Evolutionary conservation across 2,113 vertebrate genomes (phyloP).

Genomic region (Amia ocellicauda): DNA sequence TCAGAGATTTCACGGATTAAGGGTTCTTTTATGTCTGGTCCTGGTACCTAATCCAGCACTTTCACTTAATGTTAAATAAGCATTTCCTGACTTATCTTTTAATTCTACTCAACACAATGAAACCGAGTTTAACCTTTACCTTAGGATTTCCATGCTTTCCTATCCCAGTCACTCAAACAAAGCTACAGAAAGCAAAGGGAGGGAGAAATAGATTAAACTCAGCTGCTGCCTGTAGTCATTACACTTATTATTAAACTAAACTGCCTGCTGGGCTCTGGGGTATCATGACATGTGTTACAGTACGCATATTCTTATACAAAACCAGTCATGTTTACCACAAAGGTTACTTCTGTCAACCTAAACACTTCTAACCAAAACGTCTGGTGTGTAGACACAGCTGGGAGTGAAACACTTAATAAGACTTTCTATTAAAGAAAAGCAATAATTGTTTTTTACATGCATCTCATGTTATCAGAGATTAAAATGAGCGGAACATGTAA

Average conservation of each 20-base stretch:
- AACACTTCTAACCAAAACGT: too few species aligned
- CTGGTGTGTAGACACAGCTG: too few species aligned
- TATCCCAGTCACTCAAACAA: constrained; percentile 61
- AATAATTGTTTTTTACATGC: too few species aligned
- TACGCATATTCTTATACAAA: constrained; percentile 28
- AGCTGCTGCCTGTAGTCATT: constrained; percentile 20
- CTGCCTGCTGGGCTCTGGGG: constrained; percentile 46
- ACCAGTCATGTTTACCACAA: too few species aligned
- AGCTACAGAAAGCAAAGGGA: constrained; percentile 62
- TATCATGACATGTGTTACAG: constrained; percentile 43
- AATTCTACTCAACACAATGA: constrained; percentile 80
- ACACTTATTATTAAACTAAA: constrained; percentile 56
- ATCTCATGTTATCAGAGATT: too few species aligned
- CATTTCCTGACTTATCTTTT: constrained; percentile 76
- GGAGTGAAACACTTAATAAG: too few species aligned
- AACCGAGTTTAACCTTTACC: constrained; percentile 80
- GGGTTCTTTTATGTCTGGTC: constrained; percentile 76
- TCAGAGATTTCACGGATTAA: constrained; percentile 90
- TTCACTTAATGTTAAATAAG: constrained; percentile 81
- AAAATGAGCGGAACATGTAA: too few species aligned
- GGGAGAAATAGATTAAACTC: constrained; percentile 68
- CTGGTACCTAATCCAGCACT: constrained; percentile 80
- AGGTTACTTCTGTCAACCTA: too few species aligned
- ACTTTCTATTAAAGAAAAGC: too few species aligned
- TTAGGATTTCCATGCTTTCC: constrained; percentile 69